Evolutionary conservation across 2,113 vertebrate species (phyloP), one percentile per base, ranked within the genome.

Genomic region (Barnardius zonarius): DNA sequence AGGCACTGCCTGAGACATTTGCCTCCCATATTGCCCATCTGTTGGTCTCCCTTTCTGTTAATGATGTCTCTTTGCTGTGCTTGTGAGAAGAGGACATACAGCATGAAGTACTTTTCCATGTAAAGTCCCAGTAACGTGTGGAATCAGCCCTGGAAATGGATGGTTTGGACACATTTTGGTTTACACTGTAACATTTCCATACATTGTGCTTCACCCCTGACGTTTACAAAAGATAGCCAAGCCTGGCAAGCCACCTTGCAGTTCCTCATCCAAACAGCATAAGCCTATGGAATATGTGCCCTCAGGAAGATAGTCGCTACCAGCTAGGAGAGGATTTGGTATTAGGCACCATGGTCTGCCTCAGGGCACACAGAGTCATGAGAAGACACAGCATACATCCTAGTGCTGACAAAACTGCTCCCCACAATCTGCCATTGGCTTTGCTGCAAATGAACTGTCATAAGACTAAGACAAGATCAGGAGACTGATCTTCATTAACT

Each of bases 331-430:
- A 68, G 11, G 31, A 17, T 63, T 72, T 74, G n/a, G 3, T 85
- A 17, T 23, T 19, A 35, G 24, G n/a, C 51, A 63, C 18, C 17
- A 63, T 8, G 24, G 11, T 72, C 17, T 67, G 31, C 72, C n/a
- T 80, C 0, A 0, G 48, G 69, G 52, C 9, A 6, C 2, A 1
- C 18, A 41, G 10, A 41, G 10, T 37, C 6, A 0, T 8, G 30
- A 73, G 10, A 23, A 39, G 83, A 70, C 41, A 19, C 22, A 64
- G 31, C 10, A 6, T 5, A 43, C 19, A 37, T 46, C 64, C 10
- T 75, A 39, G 0, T 23, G 61, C 64, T 41, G 46, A 48, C 23
- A 90, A 43, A 70, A 9, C 39, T 55, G 14, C 30, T 70, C 20
- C 13, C 35, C 4, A 3, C 33, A n/a, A 7, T 74, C 30, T 78